Evolutionary conservation across 2,888 invertebrate species (phyloP).

Genomic region (Dryobota labecula): DNA sequence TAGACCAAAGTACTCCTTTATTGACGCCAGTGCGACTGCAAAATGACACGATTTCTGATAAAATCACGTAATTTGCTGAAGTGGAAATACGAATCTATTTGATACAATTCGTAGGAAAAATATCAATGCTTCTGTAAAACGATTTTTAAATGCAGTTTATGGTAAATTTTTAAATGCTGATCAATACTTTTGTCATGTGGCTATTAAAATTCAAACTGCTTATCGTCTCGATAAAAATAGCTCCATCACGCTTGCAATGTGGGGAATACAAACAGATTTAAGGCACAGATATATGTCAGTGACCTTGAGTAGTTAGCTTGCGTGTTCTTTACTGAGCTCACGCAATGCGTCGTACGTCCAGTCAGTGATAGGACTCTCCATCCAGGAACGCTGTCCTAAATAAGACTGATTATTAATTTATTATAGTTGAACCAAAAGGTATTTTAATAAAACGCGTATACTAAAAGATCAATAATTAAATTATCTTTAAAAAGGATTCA

Average conservation of each 20-base stretch:
- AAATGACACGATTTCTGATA: slow-evolving; percentile 3
- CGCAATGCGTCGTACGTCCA: no score
- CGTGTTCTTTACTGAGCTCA: no score
- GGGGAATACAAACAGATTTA: not conserved
- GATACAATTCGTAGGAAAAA: not conserved
- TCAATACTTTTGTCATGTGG: not conserved
- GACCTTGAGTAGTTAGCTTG: no score
- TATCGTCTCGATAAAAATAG: slow-evolving; percentile 5
- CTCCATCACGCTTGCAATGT: not conserved
- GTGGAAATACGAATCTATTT: slow-evolving; percentile 10
- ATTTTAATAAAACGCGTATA: no score
- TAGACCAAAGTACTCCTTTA: not conserved
- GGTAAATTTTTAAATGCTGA: not conserved
- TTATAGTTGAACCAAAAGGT: no score
- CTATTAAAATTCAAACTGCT: slow-evolving; percentile 2
- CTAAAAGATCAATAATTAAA: no score
- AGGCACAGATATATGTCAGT: no score
- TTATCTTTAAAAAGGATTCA: no score
- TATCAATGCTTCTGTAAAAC: not conserved
- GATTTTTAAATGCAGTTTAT: not conserved
- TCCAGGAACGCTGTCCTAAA: no score
- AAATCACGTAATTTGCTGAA: slow-evolving; percentile 19
- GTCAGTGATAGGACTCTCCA: no score
- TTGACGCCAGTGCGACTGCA: not conserved
- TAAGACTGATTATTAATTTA: no score